Conservation (phyloP, 2,888 invertebrate genomes). For the Caenorhabditis sp. region DNA sequence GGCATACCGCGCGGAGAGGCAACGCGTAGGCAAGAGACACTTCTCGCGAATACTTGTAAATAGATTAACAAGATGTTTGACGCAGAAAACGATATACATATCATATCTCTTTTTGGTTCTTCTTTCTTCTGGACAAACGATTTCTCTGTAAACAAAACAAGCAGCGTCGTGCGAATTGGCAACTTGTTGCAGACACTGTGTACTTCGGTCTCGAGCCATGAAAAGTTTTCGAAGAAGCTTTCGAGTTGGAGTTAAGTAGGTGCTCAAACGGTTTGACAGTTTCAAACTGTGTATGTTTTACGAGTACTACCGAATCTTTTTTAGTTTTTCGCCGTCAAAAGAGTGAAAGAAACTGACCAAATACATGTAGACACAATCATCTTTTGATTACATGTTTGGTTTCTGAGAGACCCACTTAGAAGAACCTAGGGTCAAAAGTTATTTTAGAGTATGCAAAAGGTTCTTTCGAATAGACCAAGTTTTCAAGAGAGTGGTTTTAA, state of each 20-base stretch:
- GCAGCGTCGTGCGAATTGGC: slow-evolving; percentile 46
- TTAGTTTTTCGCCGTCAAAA: slow-evolving; percentile 46
- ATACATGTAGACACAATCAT: slow-evolving; percentile 11
- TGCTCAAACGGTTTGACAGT: slow-evolving; percentile 32
- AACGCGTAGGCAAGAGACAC: slow-evolving; percentile 36
- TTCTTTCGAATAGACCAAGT: neutral
- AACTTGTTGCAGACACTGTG: slow-evolving; percentile 46
- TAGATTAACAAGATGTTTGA: slow-evolving; percentile 7
- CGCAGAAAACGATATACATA: slow-evolving; percentile 19
- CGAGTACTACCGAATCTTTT: slow-evolving; percentile 30
- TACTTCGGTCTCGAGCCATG: slow-evolving; percentile 51
- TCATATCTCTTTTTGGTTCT: slow-evolving; percentile 9
- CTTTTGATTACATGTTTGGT: slow-evolving; percentile 26
- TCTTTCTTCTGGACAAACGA: slow-evolving; percentile 1
- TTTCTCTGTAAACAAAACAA: slow-evolving; percentile 41
- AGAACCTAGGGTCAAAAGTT: neutral
- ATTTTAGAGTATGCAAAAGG: neutral
- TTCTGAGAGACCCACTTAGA: slow-evolving; percentile 18
- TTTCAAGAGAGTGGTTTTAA: too few relatives aligned
- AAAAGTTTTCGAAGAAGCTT: slow-evolving; percentile 45
- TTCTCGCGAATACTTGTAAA: slow-evolving; percentile 52
- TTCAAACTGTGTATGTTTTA: slow-evolving; percentile 24
- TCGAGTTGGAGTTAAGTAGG: slow-evolving; percentile 56
- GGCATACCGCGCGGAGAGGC: slow-evolving; percentile 57
- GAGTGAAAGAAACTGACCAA: slow-evolving; percentile 20